Evolutionary conservation across 1,140 invertebrate species (phyloP).

Genomic region (Macrobrachium rosenbergii): DNA sequence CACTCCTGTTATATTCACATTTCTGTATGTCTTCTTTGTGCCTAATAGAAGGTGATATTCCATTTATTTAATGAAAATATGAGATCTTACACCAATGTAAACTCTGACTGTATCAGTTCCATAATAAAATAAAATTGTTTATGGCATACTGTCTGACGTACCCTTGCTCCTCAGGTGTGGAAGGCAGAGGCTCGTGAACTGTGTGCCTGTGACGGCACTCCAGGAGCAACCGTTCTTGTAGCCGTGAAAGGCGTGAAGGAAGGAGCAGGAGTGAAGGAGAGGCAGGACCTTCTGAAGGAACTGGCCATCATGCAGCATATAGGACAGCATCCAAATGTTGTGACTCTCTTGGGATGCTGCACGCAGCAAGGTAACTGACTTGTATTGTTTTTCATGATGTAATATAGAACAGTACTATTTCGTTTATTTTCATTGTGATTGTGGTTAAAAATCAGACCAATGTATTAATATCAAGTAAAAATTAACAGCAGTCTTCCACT

Average conservation of each 20-base stretch:
- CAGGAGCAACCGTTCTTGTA: conserved; percentile 77
- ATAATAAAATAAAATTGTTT: too few species aligned
- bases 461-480: too few species aligned
- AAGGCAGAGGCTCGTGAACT: conserved; percentile 86
- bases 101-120: too few species aligned
- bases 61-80: too few species aligned
- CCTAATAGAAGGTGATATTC: too few species aligned
- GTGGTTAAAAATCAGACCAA: too few species aligned
- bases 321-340: conserved; percentile 87
- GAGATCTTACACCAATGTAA: too few species aligned
- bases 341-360: conserved; percentile 86
- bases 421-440: not conserved
- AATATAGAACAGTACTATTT: not conserved
- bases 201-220: conserved; percentile 79
- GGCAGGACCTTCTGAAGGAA: conserved; percentile 83
- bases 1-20: too few species aligned
- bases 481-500: too few species aligned
- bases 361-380: conserved; percentile 80
- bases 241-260: conserved; percentile 86
- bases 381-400: not conserved
- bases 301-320: conserved; percentile 88
- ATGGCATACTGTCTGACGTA: too few species aligned
- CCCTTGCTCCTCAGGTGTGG: conserved; percentile 76
- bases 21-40: too few species aligned
- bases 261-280: conserved; percentile 80